Evolutionary conservation across 2,113 vertebrate genomes (phyloP), one percentile per base, ranked within the genome.

Genomic region (Paraplagusia blochii): DNA sequence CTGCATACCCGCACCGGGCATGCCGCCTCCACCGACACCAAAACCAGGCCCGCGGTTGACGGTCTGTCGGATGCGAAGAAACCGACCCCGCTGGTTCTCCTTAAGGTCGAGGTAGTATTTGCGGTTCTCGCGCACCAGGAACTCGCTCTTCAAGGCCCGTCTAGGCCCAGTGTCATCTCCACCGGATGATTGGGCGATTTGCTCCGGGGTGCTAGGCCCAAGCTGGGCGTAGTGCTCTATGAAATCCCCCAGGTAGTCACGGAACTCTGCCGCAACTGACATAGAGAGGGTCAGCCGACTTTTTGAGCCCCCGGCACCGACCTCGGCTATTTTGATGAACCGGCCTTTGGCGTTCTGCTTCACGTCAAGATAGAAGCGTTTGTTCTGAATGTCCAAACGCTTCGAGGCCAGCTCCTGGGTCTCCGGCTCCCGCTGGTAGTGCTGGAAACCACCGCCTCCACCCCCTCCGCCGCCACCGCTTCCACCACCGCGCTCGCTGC

Each of bases 291-390:
- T 97, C 29, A 98, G 89, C 18, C 95, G 93, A 88, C 95, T 97
- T 83, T 98, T 98, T 35, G 83, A 86, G 81, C 95, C 95, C 19
- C 95, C 95, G 51, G 95, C 95, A 35, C 95, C 94, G 78, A 97
- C 95, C 92, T 98, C 95, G 53, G 95, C 94, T 84, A 98, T 98
- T 89, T 98, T 98, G 58, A 98, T 93, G 92, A 95, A 95, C 86
- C 94, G 91, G 80, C 94, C 93, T 89, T 95, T 95, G 54, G 93
- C 90, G 87, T 94, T 95, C 81, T 95, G 93, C 88, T 95, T 95
- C 19, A 95, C 94, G 53, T 95, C 93, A 78, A 95, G 84, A 69
- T 95, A 95, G 87, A 95, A 95, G 65, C 93, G 94, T 84, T 95
- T 95, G 80, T 95, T 95, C 87, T 95, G 94, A 79, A 94, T 94